Evolutionary conservation across 2,113 vertebrate species (phyloP).

Genomic region (Carollia perspicillata): DNA sequence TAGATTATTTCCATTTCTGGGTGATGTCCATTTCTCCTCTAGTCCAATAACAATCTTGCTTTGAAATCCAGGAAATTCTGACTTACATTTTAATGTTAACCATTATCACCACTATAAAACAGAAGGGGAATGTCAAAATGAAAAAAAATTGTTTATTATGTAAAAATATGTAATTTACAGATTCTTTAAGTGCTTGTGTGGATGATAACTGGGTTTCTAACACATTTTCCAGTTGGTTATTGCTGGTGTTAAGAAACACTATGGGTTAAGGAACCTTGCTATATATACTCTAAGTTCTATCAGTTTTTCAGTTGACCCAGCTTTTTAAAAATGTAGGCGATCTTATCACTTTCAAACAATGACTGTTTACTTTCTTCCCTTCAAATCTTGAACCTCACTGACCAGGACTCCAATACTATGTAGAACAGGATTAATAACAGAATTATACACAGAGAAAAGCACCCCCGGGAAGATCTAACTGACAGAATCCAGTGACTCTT

Average conservation of each 20-base stretch:
- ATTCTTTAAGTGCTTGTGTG: not conserved
- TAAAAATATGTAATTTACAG: not conserved
- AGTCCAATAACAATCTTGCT: not conserved
- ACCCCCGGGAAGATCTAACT: not conserved
- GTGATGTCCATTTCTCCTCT: not conserved
- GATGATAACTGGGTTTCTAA: not conserved
- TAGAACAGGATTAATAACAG: not conserved
- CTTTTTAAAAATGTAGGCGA: not conserved
- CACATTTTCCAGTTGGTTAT: not conserved
- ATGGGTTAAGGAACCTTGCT: not conserved
- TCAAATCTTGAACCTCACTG: not conserved
- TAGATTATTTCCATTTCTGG: conserved; percentile 34
- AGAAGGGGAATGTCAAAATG: not conserved
- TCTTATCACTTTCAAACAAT: not conserved
- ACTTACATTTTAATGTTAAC: conserved; percentile 2
- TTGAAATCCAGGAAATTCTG: conserved; percentile 6
- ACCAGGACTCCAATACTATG: not conserved
- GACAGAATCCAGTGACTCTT: not conserved
- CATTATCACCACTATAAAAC: conserved; percentile 21
- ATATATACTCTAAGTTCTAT: not conserved
- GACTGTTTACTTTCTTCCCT: not conserved
- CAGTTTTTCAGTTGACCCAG: not conserved
- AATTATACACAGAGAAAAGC: not conserved
- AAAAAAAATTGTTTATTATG: not conserved
- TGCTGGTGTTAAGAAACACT: not conserved